Conservation (phyloP, 1,140 invertebrate genomes). For the fruit fly (Drosophila melanogaster) region Release_6_plus_ISO1_MT NT_037436.4:8885501-8886000, state of each 20-base stretch:
- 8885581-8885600: slow-evolving; percentile 68
- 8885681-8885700: slow-evolving; percentile 26
- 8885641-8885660: slow-evolving; percentile 26
- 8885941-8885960: background rate
- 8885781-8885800: no score
- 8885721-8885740: slow-evolving; percentile 45
- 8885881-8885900: background rate
- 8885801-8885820: no score
- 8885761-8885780: no score
- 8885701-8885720: slow-evolving; percentile 16
- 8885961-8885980: background rate
- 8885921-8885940: background rate
- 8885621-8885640: slow-evolving; percentile 58
- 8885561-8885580: slow-evolving; percentile 51
- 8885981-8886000: slow-evolving; percentile 6
- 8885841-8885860: no score
- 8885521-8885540: background rate
- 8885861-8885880: no score
- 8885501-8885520: slow-evolving; percentile 55
- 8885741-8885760: slow-evolving; percentile 23
- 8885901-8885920: background rate
- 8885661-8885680: slow-evolving; percentile 63
- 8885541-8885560: slow-evolving; percentile 20
- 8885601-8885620: slow-evolving; percentile 76
- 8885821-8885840: no score